Conservation (phyloP, 2,113 vertebrate genomes). For the Heterotis niloticus region DNA sequence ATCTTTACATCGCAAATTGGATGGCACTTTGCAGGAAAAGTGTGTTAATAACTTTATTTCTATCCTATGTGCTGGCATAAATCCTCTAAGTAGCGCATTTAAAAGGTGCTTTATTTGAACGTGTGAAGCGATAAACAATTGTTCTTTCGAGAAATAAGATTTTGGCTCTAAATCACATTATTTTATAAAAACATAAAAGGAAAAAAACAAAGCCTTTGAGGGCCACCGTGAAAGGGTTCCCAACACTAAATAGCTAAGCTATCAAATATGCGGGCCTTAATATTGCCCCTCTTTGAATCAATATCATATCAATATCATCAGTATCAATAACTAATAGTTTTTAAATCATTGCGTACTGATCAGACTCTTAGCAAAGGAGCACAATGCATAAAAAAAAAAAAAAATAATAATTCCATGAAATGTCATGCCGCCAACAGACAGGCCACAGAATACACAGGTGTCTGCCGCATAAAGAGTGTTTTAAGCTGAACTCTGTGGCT, state of each 20-base stretch:
- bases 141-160: neutral
- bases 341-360: constrained; percentile 14
- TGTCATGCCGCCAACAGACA: neutral
- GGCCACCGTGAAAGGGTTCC: neutral
- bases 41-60: constrained; percentile 29
- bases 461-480: neutral
- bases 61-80: neutral
- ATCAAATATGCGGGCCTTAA: constrained; percentile 1
- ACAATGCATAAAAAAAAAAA: constrained; percentile 28
- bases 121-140: neutral
- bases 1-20: constrained; percentile 24
- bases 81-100: neutral
- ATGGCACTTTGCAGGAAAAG: constrained; percentile 21
- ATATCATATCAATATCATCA: no score
- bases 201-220: neutral
- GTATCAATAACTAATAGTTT: neutral
- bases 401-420: neutral
- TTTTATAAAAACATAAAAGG: neutral
- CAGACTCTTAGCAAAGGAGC: constrained; percentile 5
- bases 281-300: constrained; percentile 27
- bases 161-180: neutral
- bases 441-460: neutral
- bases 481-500: constrained; percentile 12
- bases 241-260: neutral
- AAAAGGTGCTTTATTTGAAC: constrained; percentile 1